These are phyloP conservation scores for Brachionus asplanchnoidis DNA, from an alignment of 1,140 invertebrate genomes.

Conservation along the genomic window DNA sequence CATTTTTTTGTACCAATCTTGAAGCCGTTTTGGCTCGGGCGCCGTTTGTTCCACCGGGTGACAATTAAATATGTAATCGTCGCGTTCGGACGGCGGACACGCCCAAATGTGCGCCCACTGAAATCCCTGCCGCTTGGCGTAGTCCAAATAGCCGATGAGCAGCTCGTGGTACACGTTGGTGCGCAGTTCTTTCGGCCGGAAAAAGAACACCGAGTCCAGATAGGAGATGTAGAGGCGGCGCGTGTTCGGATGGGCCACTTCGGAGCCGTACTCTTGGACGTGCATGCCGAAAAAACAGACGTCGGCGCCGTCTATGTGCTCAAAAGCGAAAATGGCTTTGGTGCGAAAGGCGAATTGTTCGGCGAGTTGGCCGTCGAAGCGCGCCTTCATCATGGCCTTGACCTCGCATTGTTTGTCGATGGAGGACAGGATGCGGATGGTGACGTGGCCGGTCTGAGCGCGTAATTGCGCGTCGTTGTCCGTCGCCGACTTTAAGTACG, in stretches of 20 bases:
- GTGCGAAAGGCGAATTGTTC: conserved; percentile 93
- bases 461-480: conserved; percentile 47
- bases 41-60: conserved; percentile 99
- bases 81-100: conserved; percentile 97
- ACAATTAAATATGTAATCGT: conserved; percentile 99
- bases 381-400: conserved; percentile 82
- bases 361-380: conserved; percentile 69
- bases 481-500: conserved; percentile 70
- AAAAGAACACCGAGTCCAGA: conserved; percentile 98
- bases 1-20: conserved; percentile 99
- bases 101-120: conserved; percentile 95
- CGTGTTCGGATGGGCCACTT: conserved; percentile 87
- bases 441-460: conserved; percentile 80
- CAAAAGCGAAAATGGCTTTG: conserved; percentile 98
- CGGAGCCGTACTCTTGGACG: conserved; percentile 98
- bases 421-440: conserved; percentile 91
- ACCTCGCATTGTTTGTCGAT: conserved; percentile 97
- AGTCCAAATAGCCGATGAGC: conserved; percentile 94
- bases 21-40: conserved; percentile 95
- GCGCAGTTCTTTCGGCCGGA: conserved; percentile 88
- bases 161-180: conserved; percentile 99
- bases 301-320: conserved; percentile 94
- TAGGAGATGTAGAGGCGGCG: conserved; percentile 96
- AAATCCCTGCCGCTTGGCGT: conserved; percentile 86
- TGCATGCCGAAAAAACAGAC: conserved; percentile 99